Base-by-base conservation (phyloP, 2,113 vertebrate species). In the Fulmarus glacialis region DNA sequence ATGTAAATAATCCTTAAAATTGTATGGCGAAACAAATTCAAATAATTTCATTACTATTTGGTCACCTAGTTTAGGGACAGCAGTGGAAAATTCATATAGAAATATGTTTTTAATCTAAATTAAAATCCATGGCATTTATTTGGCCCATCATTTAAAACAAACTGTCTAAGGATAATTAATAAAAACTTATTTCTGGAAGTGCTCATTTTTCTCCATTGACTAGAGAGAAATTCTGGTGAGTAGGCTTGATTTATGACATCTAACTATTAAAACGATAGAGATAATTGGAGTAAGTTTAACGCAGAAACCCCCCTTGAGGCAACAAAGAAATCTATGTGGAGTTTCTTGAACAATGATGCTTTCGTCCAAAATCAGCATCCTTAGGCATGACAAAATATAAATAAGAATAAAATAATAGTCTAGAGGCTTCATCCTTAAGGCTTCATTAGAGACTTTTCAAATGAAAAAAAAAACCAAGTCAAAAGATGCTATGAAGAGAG, bases 211-310 rank as follows among this genome's bases (percentile, higher is more conserved):
- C 73, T 92, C n/a, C 73, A 55, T 17, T 92, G 52, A 90, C 70
- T 82, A 77, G 16, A 83, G 32, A 90, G 68, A 94, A 90, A 92
- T 90, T 86, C 43, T 86, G 19, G 34, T 80, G 67, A 83, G 58
- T 86, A 91, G 78, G 52, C 20, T 94, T 97, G 96, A 96, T 96
- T 94, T 94, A 97, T 70, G 62, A 71, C 45, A 81, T 60, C 63
- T 72, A 88, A 95, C 82, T 84, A 81, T 50, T 94, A 91, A 87
- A 92, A 92, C 32, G 89, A 94, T 45, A 94, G 50, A 87, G 75
- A 84, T 91, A 95, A 96, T 63, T 95, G 72, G 56, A 93, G 7
- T 55, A 78, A 50, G 40, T 87, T 94, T 95, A 87, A 90, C 6
- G 15, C 63, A 94, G 63, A 85, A 92, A 68, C 3, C 13, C 12